Evolutionary conservation across 2,113 vertebrate genomes (phyloP).

Genomic region (Heliornis fulica): DNA sequence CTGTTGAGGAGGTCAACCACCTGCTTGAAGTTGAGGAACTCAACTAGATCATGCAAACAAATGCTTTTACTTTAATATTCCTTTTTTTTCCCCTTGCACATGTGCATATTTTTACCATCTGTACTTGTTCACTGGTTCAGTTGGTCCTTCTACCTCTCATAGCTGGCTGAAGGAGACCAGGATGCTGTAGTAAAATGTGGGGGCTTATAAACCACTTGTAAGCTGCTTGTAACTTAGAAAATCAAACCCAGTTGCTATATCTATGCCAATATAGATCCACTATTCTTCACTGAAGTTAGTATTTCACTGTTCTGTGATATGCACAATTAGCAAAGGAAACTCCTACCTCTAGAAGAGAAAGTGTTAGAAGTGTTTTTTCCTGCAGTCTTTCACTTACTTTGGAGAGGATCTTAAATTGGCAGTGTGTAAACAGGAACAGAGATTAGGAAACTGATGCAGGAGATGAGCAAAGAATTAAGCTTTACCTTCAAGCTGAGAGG

Average conservation of each 20-base stretch:
- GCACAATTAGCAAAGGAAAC: not conserved
- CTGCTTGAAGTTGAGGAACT: not conserved
- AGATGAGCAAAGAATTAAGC: not conserved
- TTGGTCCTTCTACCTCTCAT: not conserved
- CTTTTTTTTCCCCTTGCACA: accelerated
- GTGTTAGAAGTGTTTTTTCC: not conserved
- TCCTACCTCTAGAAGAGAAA: not conserved
- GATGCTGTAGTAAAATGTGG: not conserved
- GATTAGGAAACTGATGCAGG: not conserved
- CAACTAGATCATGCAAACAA: not conserved
- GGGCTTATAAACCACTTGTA: not conserved
- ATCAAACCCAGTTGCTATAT: too few relatives aligned
- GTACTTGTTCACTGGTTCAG: not conserved
- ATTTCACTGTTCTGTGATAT: not conserved
- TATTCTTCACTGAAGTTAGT: not conserved
- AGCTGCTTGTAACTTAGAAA: not conserved
- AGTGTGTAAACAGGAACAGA: not conserved
- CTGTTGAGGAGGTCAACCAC: not conserved
- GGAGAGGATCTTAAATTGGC: not conserved
- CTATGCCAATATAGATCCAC: not conserved
- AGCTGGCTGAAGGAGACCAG: not conserved
- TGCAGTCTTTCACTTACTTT: not conserved
- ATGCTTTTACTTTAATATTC: slow-evolving; percentile 18
- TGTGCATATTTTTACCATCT: not conserved
- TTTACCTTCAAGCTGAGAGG: not conserved